Evolutionary conservation across 2,888 invertebrate species (phyloP).

Genomic region (Leuctra nigra): DNA sequence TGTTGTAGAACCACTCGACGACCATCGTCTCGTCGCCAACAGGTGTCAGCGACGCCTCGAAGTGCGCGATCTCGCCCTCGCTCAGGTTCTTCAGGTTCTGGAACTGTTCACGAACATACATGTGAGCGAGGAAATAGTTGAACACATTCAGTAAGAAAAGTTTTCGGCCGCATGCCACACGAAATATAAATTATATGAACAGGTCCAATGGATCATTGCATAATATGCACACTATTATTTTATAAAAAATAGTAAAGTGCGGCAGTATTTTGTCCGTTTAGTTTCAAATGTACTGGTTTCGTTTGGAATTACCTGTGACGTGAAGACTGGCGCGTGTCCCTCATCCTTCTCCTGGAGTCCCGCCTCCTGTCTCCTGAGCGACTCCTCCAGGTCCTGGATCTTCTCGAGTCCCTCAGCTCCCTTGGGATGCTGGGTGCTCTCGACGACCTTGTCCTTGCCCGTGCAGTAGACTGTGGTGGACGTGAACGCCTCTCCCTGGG

Average conservation of each 20-base stretch:
- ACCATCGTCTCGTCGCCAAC: conserved; percentile 90
- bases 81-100: conserved; percentile 73
- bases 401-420: conserved; percentile 89
- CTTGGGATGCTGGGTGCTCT: conserved; percentile 89
- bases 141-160: neutral
- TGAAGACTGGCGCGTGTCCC: conserved; percentile 82
- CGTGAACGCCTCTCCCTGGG: conserved; percentile 85
- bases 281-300: no score
- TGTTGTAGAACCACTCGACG: conserved; percentile 95
- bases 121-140: neutral
- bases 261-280: no score
- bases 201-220: conserved; percentile 17
- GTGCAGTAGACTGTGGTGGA: conserved; percentile 82
- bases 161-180: no score
- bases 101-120: conserved; percentile 46
- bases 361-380: conserved; percentile 64
- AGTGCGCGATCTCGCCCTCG: conserved; percentile 96
- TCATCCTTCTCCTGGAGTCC: conserved; percentile 63
- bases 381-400: conserved; percentile 85
- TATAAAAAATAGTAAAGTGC: no score
- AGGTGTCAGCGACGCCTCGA: conserved; percentile 93
- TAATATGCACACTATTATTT: no score
- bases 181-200: no score
- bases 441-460: conserved; percentile 68
- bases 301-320: conserved; percentile 62